phyloP scores from a whole-genome alignment of 2,888 invertebrate genomes.

The Philopedon plagiatum region DNA sequence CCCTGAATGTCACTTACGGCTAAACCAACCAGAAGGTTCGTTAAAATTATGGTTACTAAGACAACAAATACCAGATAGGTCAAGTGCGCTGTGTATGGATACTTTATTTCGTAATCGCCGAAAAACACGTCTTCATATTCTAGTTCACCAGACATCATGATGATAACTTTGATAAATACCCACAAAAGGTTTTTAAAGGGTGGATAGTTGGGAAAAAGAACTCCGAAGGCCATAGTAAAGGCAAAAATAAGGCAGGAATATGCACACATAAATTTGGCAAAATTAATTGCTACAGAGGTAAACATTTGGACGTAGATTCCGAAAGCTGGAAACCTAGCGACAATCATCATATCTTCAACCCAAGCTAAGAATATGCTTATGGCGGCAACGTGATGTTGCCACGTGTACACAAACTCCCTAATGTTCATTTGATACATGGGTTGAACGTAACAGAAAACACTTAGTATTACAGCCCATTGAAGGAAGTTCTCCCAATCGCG shows the following conservation, averaged over 20 bases:
- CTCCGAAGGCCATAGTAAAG: slow-evolving; percentile 86
- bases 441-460: slow-evolving; percentile 79
- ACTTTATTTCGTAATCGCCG: slow-evolving; percentile 63
- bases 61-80: slow-evolving; percentile 85
- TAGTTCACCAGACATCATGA: slow-evolving; percentile 92
- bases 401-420: slow-evolving; percentile 67
- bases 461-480: slow-evolving; percentile 83
- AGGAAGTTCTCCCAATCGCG: slow-evolving; percentile 89
- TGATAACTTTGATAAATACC: slow-evolving; percentile 82
- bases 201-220: slow-evolving; percentile 83
- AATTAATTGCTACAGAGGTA: slow-evolving; percentile 86
- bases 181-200: slow-evolving; percentile 78
- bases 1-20: slow-evolving; percentile 90
- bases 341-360: slow-evolving; percentile 88
- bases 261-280: slow-evolving; percentile 84
- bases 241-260: slow-evolving; percentile 86
- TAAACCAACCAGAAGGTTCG: slow-evolving; percentile 86
- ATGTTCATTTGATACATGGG: slow-evolving; percentile 58
- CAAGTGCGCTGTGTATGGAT: slow-evolving; percentile 81
- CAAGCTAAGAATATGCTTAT: slow-evolving; percentile 85
- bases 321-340: slow-evolving; percentile 88
- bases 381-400: slow-evolving; percentile 88
- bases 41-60: slow-evolving; percentile 85
- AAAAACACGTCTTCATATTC: slow-evolving; percentile 90
- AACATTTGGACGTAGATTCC: slow-evolving; percentile 92